These are phyloP conservation scores for Channa maculata DNA, from an alignment of 2,113 vertebrate species.

Conservation along the genomic window DNA sequence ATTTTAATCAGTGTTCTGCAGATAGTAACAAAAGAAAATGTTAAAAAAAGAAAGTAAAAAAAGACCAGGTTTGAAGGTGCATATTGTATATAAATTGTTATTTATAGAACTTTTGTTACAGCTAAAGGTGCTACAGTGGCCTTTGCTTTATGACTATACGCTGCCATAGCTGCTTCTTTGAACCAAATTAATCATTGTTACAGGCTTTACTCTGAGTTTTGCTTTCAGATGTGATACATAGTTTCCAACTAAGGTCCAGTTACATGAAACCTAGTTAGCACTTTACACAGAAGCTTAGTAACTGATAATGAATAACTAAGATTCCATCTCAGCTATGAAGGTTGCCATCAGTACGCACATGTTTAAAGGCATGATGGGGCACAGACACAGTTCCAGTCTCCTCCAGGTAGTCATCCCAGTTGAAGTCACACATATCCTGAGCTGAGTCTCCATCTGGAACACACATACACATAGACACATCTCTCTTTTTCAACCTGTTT, in stretches of 20 bases:
- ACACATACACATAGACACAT: slow-evolving; percentile 27
- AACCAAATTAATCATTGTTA: not conserved
- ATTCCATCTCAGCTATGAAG: slow-evolving; percentile 1
- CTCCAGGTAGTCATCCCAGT: slow-evolving; percentile 97
- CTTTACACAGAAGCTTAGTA: slow-evolving; percentile 9
- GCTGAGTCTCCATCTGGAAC: slow-evolving; percentile 90
- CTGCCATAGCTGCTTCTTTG: not conserved
- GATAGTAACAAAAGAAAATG: not conserved
- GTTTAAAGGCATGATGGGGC: slow-evolving; percentile 95
- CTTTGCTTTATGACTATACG: not conserved
- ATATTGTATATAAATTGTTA: not conserved
- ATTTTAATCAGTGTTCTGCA: not conserved
- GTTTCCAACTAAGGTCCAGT: slow-evolving; percentile 1
- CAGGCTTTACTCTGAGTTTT: not conserved
- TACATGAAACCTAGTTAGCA: not conserved
- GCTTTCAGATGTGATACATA: slow-evolving; percentile 2
- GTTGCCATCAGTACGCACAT: slow-evolving; percentile 84
- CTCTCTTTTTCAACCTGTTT: slow-evolving; percentile 20
- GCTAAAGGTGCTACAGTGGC: not conserved
- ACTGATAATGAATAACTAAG: slow-evolving; percentile 8
- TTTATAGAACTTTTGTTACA: not conserved
- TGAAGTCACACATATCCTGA: slow-evolving; percentile 93
- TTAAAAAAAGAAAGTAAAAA: too few species aligned
- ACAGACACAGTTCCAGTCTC: slow-evolving; percentile 91
- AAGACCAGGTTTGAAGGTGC: too few species aligned